Base-by-base conservation (phyloP, 1,140 invertebrate genomes). In the Liolophura sinensis region DNA sequence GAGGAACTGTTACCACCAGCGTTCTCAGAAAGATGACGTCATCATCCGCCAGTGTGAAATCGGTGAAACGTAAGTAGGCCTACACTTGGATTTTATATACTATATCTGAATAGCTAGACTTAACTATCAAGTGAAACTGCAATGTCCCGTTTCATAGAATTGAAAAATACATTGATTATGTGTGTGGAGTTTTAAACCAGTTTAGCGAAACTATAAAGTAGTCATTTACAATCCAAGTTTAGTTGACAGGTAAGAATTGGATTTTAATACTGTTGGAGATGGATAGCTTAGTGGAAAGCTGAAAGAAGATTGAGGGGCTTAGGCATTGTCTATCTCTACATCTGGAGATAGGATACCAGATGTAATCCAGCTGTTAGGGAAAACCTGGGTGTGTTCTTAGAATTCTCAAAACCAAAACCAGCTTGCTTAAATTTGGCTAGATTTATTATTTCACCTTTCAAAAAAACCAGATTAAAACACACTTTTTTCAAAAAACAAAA, bases 21-120 rank as follows among this genome's bases (percentile, higher is more conserved):
- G 50, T 6, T 61, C 62, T 14, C 46, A 62, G 16, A 48, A 50
- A 1, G 72, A 80, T 72, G 76, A 78, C 46, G 61, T 80, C 27
- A 76, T 80, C 22, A 73, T 80, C 27, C 49, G 64, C 15, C 78
- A 80, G 57, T 75, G 78, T 20, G 75, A 77, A 27, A 61, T 68
- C 20, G 78, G 73, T 5, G 73, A 80, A 60, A 70, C 75, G 78
- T 78, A 70, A 61, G 65, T 59, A n/a, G n/a, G n/a, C n/a, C n/a
- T 16, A 47, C 20, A 12, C 0, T 11, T 48, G 20, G 46, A 49
- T 12, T 18, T 12, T 18, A 25, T 40, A 14, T 27, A 1, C 12
- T 25, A 18, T 20, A 47, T n/a, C 24, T 51, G 4, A n/a, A 15
- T 54, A 22, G 24, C 31, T 9, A n/a, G 15, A n/a, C 18, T 27